Evolutionary conservation across 2,797 vertebrate species (phyloP), one percentile per base, ranked within the genome.

Genomic region (Limnodromus scolopaceus): DNA sequence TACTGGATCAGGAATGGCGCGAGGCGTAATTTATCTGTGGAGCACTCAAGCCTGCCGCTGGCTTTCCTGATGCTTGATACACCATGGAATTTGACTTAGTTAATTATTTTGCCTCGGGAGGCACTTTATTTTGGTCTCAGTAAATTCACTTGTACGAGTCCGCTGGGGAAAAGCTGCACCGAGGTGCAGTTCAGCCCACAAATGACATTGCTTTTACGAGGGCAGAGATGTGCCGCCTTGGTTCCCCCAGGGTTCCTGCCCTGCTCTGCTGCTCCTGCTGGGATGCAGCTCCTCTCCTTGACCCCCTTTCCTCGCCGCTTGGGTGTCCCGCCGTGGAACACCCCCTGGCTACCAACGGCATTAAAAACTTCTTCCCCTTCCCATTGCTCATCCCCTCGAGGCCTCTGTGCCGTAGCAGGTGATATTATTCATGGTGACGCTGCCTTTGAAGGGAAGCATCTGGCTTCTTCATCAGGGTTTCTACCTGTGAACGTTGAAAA

Each of bases 41-140:
- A 87, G 86, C 13, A 2, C 63, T 95, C 49, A 45, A 57, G 55
- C 66, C 72, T 39, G 55, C 55, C 55, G 8, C 36, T 94, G 90
- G 39, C 86, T 76, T 79, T 84, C 58, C 58, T 72, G 58, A 34
- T 51, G 14, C 46, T 76, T 36, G 74, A 51, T 84, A 65, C 0
- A 14, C 84, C 60, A 27, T 69, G 81, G 55, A 93, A 60, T 77
- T 60, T 63, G 72, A 58, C 93, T 90, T 82, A 22, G 58, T 87
- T 94, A 94, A 93, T 94, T 94, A 79, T 58, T 79, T 76, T 94
- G 77, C 86, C 90, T 89, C 3, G 2, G 63, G 90, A 69, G 17
- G 76, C 41, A n/a, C 39, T 89, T 96, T 79, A 81, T 96, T 96
- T 90, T 79, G 63, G 39, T 72, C 27, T 72, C 49, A 43, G 57